Conservation (phyloP, 2,113 vertebrate species). For the Gadus chalcogrammus region DNA sequence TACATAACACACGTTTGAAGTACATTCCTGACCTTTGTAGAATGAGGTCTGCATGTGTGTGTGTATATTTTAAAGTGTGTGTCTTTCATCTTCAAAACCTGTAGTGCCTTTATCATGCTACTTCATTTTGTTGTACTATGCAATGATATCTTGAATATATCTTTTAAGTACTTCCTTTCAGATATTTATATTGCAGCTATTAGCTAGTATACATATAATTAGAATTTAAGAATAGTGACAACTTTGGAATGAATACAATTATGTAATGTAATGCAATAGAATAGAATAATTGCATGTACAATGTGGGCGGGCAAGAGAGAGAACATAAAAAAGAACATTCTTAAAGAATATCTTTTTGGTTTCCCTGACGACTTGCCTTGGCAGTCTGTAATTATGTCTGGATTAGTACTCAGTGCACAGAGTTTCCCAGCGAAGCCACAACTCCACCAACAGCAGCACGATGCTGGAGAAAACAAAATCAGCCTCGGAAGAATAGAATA, state of each 20-base stretch:
- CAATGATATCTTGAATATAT: no score
- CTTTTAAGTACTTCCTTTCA: no score
- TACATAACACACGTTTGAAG: conserved; percentile 26
- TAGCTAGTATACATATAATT: no score
- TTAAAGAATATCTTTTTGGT: conserved; percentile 67
- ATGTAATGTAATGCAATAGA: no score
- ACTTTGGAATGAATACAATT: no score
- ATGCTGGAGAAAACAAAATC: conserved; percentile 4
- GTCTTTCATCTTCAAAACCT: neutral
- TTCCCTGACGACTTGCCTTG: conserved; percentile 65
- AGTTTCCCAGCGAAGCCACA: conserved; percentile 38
- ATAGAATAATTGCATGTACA: neutral
- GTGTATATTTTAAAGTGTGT: neutral
- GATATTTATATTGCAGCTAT: no score
- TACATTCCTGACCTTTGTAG: conserved; percentile 38
- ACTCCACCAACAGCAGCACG: conserved; percentile 22
- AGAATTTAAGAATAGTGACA: no score
- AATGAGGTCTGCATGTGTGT: conserved; percentile 15
- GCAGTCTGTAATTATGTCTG: conserved; percentile 62
- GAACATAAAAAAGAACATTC: conserved; percentile 54
- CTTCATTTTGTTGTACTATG: no score
- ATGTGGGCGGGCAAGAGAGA: conserved; percentile 22
- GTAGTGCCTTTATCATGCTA: no score
- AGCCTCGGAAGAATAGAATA: neutral
- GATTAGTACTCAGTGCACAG: conserved; percentile 57